A percentile compares a stretch with the other conserved stretches of the same genome.
phyloP scores from a whole-genome alignment of 2,888 invertebrate genomes.

The Elmis aenea region DNA sequence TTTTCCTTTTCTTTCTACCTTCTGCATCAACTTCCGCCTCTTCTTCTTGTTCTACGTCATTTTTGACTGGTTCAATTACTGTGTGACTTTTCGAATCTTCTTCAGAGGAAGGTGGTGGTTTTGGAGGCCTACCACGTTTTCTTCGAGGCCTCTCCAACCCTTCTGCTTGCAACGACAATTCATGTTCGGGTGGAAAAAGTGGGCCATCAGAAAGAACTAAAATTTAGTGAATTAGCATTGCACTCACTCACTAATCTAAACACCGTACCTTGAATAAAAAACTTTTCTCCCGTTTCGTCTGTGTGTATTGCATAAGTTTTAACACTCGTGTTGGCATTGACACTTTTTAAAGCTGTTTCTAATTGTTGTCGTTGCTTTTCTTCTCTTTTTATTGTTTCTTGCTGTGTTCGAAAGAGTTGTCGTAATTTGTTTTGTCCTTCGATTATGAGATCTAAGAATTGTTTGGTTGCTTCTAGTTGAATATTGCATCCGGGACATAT shows the following conservation, averaged over 20 bases:
- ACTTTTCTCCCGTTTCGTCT: conserved; percentile 45
- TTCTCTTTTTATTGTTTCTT: conserved; percentile 41
- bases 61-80: conserved; percentile 27
- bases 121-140: conserved; percentile 68
- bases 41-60: conserved; percentile 26
- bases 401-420: conserved; percentile 48
- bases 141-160: conserved; percentile 62
- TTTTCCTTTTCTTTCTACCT: conserved; percentile 56
- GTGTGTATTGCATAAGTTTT: conserved; percentile 38
- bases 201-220: conserved; percentile 59
- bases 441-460: conserved; percentile 67
- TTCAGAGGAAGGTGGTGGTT: conserved; percentile 37
- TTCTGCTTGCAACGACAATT: conserved; percentile 58
- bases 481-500: conserved; percentile 75
- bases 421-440: conserved; percentile 62
- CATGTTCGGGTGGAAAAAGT: conserved; percentile 61
- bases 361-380: conserved; percentile 41
- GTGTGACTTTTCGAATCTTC: conserved; percentile 26
- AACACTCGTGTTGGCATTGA: conserved; percentile 42
- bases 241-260: not conserved
- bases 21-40: conserved; percentile 45
- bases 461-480: conserved; percentile 67
- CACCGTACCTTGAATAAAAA: conserved; percentile 51
- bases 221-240: conserved; percentile 5
- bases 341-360: conserved; percentile 38